These are phyloP conservation scores for Trochalopteron elliotii DNA, from an alignment of 2,113 vertebrate species.

Conservation along the genomic window DNA sequence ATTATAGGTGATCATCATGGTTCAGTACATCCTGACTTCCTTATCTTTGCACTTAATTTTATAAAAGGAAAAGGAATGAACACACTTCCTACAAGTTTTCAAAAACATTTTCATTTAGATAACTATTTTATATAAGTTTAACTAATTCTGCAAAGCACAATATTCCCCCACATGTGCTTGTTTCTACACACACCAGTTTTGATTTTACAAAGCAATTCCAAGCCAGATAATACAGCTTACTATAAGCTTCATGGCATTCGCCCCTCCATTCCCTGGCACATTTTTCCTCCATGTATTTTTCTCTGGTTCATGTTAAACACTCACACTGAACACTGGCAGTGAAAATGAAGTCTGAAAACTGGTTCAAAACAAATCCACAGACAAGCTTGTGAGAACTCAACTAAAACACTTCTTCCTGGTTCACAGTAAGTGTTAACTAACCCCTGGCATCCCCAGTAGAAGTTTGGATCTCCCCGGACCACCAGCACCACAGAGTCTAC, in stretches of 20 bases:
- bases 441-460: background rate
- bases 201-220: background rate
- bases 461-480: rapidly evolving
- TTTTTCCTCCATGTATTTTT: background rate
- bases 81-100: background rate
- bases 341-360: background rate
- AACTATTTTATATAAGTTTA: background rate
- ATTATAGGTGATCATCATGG: rapidly evolving
- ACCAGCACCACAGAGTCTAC: rapidly evolving
- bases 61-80: background rate
- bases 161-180: background rate
- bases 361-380: background rate
- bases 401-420: background rate
- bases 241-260: background rate
- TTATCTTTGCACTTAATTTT: background rate
- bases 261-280: background rate
- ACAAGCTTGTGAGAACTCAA: background rate
- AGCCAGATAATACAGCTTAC: background rate
- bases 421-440: background rate
- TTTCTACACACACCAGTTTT: background rate
- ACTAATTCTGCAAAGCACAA: background rate
- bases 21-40: background rate
- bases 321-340: background rate
- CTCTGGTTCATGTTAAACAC: background rate
- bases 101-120: background rate